These are phyloP conservation scores for Gasterosteus aculeatus DNA, from an alignment of 2,113 vertebrate genomes.

Conservation along the genomic window DNA sequence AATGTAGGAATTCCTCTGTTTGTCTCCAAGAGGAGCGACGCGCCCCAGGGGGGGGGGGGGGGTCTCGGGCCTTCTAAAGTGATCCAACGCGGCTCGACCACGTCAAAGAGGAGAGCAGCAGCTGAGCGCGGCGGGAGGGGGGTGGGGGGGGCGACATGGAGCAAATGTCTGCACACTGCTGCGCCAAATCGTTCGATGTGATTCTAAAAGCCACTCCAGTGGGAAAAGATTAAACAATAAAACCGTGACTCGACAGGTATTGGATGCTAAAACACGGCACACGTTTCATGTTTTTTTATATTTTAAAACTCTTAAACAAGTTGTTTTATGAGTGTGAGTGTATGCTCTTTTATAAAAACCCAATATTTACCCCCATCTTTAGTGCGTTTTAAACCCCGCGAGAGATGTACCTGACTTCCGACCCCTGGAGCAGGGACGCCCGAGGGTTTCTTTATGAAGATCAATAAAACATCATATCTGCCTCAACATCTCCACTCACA, in stretches of 20 bases:
- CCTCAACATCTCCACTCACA: neutral
- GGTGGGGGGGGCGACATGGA: slow-evolving; percentile 3
- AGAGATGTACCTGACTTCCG: slow-evolving; percentile 18
- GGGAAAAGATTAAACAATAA: neutral
- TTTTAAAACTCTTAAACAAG: neutral
- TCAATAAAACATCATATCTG: slow-evolving; percentile 30
- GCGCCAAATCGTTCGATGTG: no score
- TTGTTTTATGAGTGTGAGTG: neutral
- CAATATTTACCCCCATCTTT: neutral
- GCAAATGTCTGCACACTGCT: neutral
- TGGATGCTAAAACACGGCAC: neutral
- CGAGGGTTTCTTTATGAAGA: neutral
- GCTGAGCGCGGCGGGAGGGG: slow-evolving; percentile 4
- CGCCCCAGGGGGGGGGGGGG: slow-evolving; percentile 3
- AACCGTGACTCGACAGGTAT: neutral
- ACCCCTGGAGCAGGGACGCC: neutral
- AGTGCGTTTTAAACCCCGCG: neutral
- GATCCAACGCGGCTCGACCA: slow-evolving; percentile 12
- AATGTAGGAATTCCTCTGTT: neutral
- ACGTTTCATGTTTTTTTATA: neutral
- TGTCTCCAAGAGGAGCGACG: neutral
- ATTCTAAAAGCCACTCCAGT: neutral
- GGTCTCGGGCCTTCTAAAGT: neutral
- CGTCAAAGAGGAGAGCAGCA: neutral
- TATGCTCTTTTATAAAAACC: neutral